Conservation (phyloP, 2,113 vertebrate genomes). For the Ascaphus truei region DNA sequence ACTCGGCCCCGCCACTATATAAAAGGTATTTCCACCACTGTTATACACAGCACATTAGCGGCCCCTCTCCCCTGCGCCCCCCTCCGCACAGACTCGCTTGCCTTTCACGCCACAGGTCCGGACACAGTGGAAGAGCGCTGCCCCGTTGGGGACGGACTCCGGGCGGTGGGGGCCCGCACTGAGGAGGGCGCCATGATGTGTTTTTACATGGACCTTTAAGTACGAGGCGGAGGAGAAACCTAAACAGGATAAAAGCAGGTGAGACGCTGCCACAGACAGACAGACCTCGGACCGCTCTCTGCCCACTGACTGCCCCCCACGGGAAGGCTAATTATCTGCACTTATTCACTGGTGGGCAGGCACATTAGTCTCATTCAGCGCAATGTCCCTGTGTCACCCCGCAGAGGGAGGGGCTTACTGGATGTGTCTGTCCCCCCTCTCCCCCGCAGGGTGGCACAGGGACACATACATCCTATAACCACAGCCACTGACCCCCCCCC, state of each 20-base stretch:
- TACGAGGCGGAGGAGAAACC: conserved; percentile 99
- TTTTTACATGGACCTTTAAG: conserved; percentile 99
- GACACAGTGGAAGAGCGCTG: conserved; percentile 96
- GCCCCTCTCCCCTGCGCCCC: conserved; percentile 20
- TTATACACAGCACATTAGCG: conserved; percentile 46
- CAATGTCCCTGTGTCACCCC: too few relatives aligned
- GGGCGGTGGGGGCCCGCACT: conserved; percentile 92
- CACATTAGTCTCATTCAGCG: too few relatives aligned
- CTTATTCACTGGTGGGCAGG: too few relatives aligned
- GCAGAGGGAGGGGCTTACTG: too few relatives aligned
- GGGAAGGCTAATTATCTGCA: too few relatives aligned
- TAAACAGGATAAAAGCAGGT: conserved; percentile 93
- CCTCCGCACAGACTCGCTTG: conserved; percentile 81
- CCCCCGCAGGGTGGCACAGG: too few relatives aligned
- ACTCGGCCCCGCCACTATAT: conserved; percentile 50
- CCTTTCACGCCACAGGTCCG: conserved; percentile 98
- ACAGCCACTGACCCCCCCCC: too few relatives aligned
- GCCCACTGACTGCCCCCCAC: background rate
- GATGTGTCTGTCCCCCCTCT: too few relatives aligned
- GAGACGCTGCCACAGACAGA: conserved; percentile 71
- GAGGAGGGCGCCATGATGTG: conserved; percentile 95
- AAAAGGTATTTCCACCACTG: conserved; percentile 49
- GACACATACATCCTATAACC: too few relatives aligned
- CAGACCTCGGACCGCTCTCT: conserved; percentile 57
- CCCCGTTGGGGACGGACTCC: conserved; percentile 94